Evolutionary conservation across 1,140 invertebrate species (phyloP), one percentile per base, ranked within the genome.

Genomic region (Drosophila tropicalis): DNA sequence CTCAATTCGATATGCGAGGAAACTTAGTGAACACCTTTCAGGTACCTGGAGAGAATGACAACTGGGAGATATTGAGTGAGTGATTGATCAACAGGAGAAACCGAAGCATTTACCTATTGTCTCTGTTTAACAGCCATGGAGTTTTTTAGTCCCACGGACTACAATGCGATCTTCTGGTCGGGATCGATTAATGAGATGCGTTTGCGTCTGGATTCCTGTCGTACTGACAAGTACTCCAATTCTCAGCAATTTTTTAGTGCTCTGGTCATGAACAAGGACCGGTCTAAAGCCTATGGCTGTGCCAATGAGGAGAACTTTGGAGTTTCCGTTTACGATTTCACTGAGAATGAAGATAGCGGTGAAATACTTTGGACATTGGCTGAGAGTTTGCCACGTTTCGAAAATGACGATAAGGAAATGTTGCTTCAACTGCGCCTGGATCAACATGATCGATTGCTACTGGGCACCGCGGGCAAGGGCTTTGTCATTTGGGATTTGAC

Each of bases 341-440:
- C 70, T 1, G 60, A 75, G 57, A 57, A 81, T 76, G 25, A 92
- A 93, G 65, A 93, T 94, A 54, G 92, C 92, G 76, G 93, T 92
- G 62, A 93, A 92, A 62, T 92, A 81, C n/a, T 77, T 22, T 97
- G 96, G 96, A 92, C 93, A 40, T 93, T 94, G 67, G 82, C 93
- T 7, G 91, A 94, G 39, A 94, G 94, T 55, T 87, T 97, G 57
- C 93, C 94, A 4, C 93, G 95, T 63, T 93, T 93, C 32, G 93
- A 94, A 69, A 96, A 95, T 39, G 96, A 97, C 67, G 93, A 95
- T 0, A 94, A 94, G 19, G 96, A 96, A 91, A 94, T 94, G 76
- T 92, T 98, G 78, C 94, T 98, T 34, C 96, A 98, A 89, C 91
- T 98, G 25, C 96, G 96, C 78, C 91, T 98, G 39, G 96, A 97